Percentiles rank a stretch among this genome's conserved stretches.
phyloP scores from a whole-genome alignment of 2,888 invertebrate genomes.

The Creontiades dilutus region DNA sequence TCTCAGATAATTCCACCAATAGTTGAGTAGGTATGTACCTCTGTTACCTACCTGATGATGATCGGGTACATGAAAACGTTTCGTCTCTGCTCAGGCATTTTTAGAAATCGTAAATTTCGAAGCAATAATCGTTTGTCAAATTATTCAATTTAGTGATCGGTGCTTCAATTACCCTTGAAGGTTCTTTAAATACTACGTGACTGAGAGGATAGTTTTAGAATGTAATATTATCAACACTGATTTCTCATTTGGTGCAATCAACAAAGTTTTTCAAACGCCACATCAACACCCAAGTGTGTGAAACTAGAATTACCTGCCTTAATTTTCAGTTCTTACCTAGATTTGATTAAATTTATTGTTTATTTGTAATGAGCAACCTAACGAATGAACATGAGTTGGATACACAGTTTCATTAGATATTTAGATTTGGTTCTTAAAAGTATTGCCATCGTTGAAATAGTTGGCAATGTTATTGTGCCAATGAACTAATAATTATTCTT shows the following conservation, averaged over 20 bases:
- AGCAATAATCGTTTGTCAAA: neutral
- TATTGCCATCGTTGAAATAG: neutral
- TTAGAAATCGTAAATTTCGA: neutral
- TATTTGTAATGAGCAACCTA: neutral
- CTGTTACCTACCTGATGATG: neutral
- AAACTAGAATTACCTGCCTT: neutral
- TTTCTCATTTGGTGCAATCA: constrained; percentile 39
- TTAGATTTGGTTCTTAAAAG: neutral
- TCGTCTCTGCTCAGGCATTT: neutral
- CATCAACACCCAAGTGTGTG: neutral
- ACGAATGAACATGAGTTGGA: neutral
- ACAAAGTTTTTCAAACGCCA: neutral
- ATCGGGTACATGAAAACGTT: neutral
- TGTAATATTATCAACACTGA: neutral
- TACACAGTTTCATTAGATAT: neutral
- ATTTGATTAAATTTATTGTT: neutral
- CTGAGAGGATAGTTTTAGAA: neutral
- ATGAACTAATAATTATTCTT: neutral
- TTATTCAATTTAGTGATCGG: neutral
- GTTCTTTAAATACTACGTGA: neutral
- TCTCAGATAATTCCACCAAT: constrained; percentile 9
- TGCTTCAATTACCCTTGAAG: neutral
- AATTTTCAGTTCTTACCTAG: neutral
- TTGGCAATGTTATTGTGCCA: constrained; percentile 15
- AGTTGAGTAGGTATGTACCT: neutral